Evolutionary conservation across 2,797 vertebrate species (phyloP).

Genomic region (Sebastes minor): DNA sequence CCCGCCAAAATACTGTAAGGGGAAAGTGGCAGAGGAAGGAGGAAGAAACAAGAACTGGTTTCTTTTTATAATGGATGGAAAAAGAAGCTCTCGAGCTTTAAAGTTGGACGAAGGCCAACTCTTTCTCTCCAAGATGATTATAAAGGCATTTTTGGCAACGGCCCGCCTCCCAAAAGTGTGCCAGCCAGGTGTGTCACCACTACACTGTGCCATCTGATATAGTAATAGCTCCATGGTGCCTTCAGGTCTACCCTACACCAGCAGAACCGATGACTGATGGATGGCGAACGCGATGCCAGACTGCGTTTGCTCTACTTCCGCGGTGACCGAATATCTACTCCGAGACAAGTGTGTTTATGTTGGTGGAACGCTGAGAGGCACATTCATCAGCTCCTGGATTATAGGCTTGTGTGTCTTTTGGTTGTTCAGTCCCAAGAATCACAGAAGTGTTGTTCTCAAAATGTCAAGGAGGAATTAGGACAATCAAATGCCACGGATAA

Average conservation of each 20-base stretch:
- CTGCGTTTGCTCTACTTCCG: not conserved
- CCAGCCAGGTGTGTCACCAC: constrained; percentile 23
- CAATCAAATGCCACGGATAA: not conserved
- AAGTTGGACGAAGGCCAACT: not conserved
- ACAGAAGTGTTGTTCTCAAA: not conserved
- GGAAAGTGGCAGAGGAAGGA: not conserved
- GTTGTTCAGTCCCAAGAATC: not conserved
- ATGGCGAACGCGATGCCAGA: not conserved
- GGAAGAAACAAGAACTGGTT: not conserved
- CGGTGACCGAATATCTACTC: not conserved
- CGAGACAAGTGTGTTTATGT: not conserved
- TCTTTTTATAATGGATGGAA: not conserved
- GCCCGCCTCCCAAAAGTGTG: not conserved
- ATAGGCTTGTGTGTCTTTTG: not conserved
- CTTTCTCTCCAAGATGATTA: not conserved
- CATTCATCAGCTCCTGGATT: not conserved
- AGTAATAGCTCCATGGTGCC: constrained; percentile 23
- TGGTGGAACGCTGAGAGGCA: not conserved
- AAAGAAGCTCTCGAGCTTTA: not conserved
- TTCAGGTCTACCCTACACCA: constrained; percentile 24
- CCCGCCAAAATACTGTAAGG: constrained; percentile 25
- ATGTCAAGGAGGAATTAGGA: not conserved
- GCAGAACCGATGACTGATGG: constrained; percentile 16
- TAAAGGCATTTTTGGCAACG: constrained; percentile 3
- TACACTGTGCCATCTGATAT: constrained; percentile 45